Evolutionary conservation across 2,797 vertebrate genomes (phyloP).

Genomic region (Vipera ursinii): DNA sequence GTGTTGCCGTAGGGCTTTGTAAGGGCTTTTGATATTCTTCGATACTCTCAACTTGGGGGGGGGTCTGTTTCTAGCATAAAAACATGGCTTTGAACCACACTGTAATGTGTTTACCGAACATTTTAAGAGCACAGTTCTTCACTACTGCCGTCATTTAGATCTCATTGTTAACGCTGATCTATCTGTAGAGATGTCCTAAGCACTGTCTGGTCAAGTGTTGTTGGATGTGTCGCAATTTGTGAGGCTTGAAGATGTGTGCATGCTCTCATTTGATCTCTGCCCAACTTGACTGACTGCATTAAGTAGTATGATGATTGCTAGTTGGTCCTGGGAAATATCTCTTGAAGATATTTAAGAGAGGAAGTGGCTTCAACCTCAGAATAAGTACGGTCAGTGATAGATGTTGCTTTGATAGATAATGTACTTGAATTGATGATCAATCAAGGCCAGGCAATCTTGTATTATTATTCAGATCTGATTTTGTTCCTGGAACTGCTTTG

Average conservation of each 20-base stretch:
- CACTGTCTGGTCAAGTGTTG: neutral
- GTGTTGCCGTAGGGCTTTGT: too few relatives aligned
- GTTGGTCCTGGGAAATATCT: neutral
- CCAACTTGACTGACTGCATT: neutral
- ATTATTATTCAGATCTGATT: neutral
- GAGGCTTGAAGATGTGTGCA: neutral
- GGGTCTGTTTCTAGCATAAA: neutral
- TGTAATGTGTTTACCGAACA: neutral
- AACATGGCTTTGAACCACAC: neutral
- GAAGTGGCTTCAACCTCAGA: neutral
- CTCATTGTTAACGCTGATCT: neutral
- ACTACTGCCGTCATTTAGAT: neutral
- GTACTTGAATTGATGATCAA: neutral
- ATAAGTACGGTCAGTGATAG: neutral
- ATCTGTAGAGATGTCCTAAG: neutral
- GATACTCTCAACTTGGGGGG: neutral
- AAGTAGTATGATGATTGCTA: neutral
- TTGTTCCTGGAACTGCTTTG: neutral
- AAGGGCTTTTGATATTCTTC: conserved; percentile 27
- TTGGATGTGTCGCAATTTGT: neutral
- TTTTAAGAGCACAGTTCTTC: neutral
- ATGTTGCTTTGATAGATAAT: neutral
- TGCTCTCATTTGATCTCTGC: neutral
- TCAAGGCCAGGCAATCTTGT: neutral
- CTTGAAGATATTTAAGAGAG: neutral